phyloP scores from a whole-genome alignment of 1,140 invertebrate species.

The Drosophila kanapiae region DNA sequence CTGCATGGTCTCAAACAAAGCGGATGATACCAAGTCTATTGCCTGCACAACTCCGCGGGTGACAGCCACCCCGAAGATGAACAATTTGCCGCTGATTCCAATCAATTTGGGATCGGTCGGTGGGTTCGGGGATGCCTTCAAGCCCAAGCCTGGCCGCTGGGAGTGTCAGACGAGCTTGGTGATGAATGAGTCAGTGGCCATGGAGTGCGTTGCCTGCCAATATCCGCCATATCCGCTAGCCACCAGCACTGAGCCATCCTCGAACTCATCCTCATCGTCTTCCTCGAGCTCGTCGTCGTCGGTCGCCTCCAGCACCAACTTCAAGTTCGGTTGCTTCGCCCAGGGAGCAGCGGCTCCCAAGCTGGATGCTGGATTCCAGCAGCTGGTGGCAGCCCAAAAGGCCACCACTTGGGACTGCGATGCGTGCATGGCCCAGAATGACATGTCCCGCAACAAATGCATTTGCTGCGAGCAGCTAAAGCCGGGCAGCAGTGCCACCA shows the following conservation, averaged over 20 bases:
- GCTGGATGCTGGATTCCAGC: slow-evolving; percentile 68
- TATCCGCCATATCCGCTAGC: slow-evolving; percentile 51
- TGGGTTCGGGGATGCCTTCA: slow-evolving; percentile 87
- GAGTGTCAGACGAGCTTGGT: slow-evolving; percentile 88
- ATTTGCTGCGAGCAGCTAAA: slow-evolving; percentile 90
- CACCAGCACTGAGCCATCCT: slow-evolving; percentile 1
- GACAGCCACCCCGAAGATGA: background rate
- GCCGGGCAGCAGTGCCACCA: slow-evolving; percentile 82
- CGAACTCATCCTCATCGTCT: background rate
- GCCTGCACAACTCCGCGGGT: slow-evolving; percentile 84
- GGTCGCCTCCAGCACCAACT: background rate
- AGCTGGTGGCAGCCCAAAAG: slow-evolving; percentile 83
- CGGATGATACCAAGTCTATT: slow-evolving; percentile 87
- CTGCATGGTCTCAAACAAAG: slow-evolving; percentile 89
- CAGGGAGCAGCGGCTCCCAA: slow-evolving; percentile 19
- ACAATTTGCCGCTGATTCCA: background rate
- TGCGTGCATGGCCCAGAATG: slow-evolving; percentile 89
- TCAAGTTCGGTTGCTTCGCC: slow-evolving; percentile 32
- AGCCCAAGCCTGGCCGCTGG: slow-evolving; percentile 87
- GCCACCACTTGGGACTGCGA: slow-evolving; percentile 89
- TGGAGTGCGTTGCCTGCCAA: slow-evolving; percentile 87
- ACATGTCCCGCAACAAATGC: slow-evolving; percentile 87
- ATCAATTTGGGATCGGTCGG: background rate
- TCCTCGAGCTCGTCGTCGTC: background rate
- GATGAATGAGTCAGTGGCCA: slow-evolving; percentile 86